These are phyloP conservation scores for Ceuthmochares aereus DNA, from an alignment of 2,113 vertebrate species.

Conservation along the genomic window DNA sequence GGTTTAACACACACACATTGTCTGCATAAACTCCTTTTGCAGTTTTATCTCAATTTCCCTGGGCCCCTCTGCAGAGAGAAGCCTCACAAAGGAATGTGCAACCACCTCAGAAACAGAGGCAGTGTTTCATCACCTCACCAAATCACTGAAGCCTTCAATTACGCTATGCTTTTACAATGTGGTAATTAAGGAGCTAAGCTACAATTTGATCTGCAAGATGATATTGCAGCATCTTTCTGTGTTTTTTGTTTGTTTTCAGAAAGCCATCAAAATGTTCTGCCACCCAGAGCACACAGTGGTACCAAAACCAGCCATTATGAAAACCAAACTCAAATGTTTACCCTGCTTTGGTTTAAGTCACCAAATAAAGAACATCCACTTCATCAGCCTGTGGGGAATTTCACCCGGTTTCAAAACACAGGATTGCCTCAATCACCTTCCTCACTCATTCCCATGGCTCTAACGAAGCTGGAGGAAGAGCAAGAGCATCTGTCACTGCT, in stretches of 20 bases:
- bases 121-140: background rate
- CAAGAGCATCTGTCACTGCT: background rate
- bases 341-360: background rate
- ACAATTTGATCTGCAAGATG: background rate
- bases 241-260: background rate
- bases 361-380: background rate
- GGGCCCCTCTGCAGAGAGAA: background rate
- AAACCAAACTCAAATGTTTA: background rate
- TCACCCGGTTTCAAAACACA: background rate
- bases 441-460: background rate
- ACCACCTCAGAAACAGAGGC: background rate
- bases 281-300: background rate
- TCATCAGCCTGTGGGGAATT: background rate
- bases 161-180: rapidly evolving
- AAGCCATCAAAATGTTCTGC: background rate
- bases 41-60: background rate
- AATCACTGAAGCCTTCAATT: background rate
- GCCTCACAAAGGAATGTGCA: background rate
- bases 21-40: background rate
- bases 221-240: background rate
- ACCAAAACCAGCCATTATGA: background rate
- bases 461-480: background rate
- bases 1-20: background rate
- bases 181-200: background rate
- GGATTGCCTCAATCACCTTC: background rate